phyloP scores from a whole-genome alignment of 1,140 invertebrate species.

The Atta texana region DNA sequence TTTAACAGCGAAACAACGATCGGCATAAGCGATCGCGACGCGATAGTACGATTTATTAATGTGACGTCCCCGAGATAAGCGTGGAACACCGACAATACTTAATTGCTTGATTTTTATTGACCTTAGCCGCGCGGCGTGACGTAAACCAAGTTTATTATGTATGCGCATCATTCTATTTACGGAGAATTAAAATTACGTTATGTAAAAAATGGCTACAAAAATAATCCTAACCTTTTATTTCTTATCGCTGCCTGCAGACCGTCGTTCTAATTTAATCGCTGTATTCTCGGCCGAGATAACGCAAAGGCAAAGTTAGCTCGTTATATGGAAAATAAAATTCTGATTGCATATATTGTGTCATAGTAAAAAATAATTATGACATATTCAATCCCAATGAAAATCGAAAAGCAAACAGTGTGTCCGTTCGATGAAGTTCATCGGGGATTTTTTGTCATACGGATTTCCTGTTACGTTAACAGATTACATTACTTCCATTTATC shows the following conservation, averaged over 20 bases:
- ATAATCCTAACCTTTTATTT: slow-evolving; percentile 60
- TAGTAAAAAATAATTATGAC: no score
- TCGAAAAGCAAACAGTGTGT: not conserved
- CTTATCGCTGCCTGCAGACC: slow-evolving; percentile 2
- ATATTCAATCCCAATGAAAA: not conserved
- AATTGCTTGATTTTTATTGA: slow-evolving; percentile 50
- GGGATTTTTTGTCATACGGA: not conserved
- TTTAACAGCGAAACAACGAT: not conserved
- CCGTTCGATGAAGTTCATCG: no score
- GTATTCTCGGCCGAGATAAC: slow-evolving; percentile 34
- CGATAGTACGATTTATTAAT: slow-evolving; percentile 6
- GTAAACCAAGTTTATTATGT: slow-evolving; percentile 56
- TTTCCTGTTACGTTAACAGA: not conserved
- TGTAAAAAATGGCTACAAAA: slow-evolving; percentile 43
- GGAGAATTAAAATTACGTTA: slow-evolving; percentile 56
- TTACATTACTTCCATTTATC: not conserved
- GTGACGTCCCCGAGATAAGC: not conserved
- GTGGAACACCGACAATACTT: not conserved
- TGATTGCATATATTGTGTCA: not conserved
- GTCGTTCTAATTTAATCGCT: slow-evolving; percentile 38
- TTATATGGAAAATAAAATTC: not conserved
- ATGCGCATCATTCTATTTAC: slow-evolving; percentile 48
- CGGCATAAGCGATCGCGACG: not conserved
- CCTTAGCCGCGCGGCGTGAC: slow-evolving; percentile 41
- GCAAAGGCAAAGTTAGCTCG: not conserved